Percentiles rank a stretch among this genome's conserved stretches.
phyloP scores from a whole-genome alignment of 2,797 vertebrate species.

The Liasis olivaceus region DNA sequence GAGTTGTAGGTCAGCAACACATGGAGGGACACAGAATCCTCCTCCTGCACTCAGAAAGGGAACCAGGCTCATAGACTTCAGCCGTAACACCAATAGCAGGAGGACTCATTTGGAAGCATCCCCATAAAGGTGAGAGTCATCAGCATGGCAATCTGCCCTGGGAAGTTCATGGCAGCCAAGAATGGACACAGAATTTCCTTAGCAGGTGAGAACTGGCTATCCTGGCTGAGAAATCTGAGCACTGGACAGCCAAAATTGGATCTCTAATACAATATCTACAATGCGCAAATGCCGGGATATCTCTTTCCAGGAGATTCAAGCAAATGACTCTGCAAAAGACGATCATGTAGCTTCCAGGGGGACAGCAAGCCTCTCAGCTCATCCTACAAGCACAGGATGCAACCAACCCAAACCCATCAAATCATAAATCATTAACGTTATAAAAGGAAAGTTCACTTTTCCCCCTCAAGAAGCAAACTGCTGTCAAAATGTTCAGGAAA shows the following conservation, averaged over 20 bases:
- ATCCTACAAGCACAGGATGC: not conserved
- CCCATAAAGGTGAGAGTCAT: not conserved
- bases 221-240: not conserved
- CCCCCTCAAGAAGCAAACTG: not conserved
- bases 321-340: not conserved
- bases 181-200: no score
- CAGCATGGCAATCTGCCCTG: not conserved
- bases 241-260: not conserved
- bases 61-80: not conserved
- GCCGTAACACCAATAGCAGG: not conserved
- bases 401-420: not conserved
- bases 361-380: no score
- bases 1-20: not conserved
- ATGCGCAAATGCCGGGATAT: no score
- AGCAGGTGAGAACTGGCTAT: no score
- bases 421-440: not conserved
- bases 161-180: not conserved
- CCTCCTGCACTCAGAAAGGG: no score
- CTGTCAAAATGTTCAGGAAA: no score
- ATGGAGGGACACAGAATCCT: not conserved
- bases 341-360: not conserved
- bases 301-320: not conserved
- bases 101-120: not conserved
- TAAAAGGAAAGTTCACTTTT: rapidly evolving
- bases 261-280: not conserved